Percentiles rank a stretch among this genome's conserved stretches.
phyloP scores from a whole-genome alignment of 2,888 invertebrate genomes.

The Habrosyne pyritoides region DNA sequence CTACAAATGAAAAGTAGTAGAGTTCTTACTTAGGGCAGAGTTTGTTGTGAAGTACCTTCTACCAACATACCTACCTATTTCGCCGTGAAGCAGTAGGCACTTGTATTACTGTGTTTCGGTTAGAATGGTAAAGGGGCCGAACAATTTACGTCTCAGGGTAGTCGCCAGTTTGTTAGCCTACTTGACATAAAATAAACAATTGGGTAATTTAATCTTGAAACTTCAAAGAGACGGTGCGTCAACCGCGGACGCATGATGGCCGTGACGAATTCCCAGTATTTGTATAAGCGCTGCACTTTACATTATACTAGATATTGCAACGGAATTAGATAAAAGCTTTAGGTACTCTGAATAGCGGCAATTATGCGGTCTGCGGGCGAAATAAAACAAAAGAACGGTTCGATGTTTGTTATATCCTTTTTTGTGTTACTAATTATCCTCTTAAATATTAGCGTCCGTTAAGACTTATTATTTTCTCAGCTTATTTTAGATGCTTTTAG shows the following conservation, averaged over 20 bases:
- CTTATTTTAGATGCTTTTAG: no score
- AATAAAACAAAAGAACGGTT: not conserved
- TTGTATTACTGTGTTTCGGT: no score
- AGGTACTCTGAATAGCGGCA: not conserved
- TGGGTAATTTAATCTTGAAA: not conserved
- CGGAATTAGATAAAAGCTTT: slow-evolving; percentile 1
- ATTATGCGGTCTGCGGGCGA: not conserved
- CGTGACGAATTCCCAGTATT: not conserved
- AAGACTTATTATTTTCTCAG: not conserved
- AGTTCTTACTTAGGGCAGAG: no score
- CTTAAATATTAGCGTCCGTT: not conserved
- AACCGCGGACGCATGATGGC: not conserved
- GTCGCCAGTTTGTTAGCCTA: no score
- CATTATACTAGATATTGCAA: not conserved
- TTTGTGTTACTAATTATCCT: not conserved
- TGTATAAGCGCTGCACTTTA: not conserved
- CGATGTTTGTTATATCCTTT: not conserved
- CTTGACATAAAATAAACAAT: no score
- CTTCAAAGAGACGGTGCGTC: not conserved
- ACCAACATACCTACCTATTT: no score
- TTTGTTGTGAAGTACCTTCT: no score
- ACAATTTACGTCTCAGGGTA: no score
- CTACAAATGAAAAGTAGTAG: no score
- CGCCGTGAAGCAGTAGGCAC: no score
- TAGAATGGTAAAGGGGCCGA: no score